These are phyloP conservation scores for Drosophila albomicans DNA, from an alignment of 1,140 invertebrate species.

Conservation along the genomic window DNA sequence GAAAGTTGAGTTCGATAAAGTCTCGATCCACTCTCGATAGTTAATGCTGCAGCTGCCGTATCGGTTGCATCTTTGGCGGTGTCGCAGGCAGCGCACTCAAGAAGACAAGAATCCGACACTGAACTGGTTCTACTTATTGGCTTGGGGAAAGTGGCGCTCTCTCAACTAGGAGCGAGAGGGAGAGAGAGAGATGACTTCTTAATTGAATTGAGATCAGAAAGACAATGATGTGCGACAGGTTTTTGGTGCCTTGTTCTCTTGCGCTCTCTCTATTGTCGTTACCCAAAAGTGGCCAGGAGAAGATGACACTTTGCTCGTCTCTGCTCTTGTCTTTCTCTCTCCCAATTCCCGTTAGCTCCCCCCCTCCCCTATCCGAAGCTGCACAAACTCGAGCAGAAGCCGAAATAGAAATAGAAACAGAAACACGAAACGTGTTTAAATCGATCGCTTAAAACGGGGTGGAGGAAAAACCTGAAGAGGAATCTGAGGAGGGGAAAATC, in stretches of 20 bases:
- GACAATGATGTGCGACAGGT: slow-evolving; percentile 50
- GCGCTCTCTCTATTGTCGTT: background rate
- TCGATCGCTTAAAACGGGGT: slow-evolving; percentile 21
- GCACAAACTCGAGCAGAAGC: background rate
- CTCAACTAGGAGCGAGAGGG: slow-evolving; percentile 21
- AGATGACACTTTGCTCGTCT: slow-evolving; percentile 19
- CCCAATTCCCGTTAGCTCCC: background rate
- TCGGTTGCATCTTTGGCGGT: slow-evolving; percentile 9
- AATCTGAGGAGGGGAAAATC: slow-evolving; percentile 45
- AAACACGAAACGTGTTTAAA: slow-evolving; percentile 42
- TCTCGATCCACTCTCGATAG: slow-evolving; percentile 24
- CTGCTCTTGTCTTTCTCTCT: background rate
- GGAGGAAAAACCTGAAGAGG: too few relatives aligned
- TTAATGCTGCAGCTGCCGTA: slow-evolving; percentile 2
- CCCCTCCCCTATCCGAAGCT: background rate
- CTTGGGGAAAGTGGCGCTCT: slow-evolving; percentile 38
- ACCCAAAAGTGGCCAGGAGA: slow-evolving; percentile 19
- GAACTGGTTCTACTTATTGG: slow-evolving; percentile 41
- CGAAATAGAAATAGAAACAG: slow-evolving; percentile 27
- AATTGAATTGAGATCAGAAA: slow-evolving; percentile 53
- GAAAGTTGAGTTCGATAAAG: slow-evolving; percentile 7
- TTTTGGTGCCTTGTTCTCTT: slow-evolving; percentile 24
- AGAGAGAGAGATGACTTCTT: slow-evolving; percentile 25
- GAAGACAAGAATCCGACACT: slow-evolving; percentile 24
- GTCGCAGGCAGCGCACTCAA: background rate